phyloP scores from a whole-genome alignment of 1,140 invertebrate genomes.

The Metaphire vulgaris region DNA sequence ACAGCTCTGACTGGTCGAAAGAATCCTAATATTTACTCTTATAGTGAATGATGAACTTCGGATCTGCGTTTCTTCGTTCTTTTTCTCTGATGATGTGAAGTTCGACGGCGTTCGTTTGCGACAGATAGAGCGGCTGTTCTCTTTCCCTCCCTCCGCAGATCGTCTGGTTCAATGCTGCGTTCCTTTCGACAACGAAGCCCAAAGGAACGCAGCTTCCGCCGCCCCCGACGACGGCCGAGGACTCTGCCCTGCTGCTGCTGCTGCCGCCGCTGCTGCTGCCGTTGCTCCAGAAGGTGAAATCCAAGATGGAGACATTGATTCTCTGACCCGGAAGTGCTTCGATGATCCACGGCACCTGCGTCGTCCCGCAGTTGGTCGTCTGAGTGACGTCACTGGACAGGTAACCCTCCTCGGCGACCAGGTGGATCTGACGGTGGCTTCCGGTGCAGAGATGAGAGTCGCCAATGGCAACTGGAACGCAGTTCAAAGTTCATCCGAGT shows the following conservation, averaged over 20 bases:
- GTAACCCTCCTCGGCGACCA: not conserved
- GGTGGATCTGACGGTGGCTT: not conserved
- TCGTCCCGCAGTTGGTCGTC: not conserved
- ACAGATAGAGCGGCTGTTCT: conserved; percentile 5
- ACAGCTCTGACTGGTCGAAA: too few species aligned
- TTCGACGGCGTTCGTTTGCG: not conserved
- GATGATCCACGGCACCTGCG: not conserved
- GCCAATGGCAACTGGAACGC: not conserved
- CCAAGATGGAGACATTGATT: not conserved
- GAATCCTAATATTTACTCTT: not conserved
- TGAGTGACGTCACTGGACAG: not conserved
- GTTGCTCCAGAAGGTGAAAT: not conserved
- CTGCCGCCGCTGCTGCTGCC: not conserved
- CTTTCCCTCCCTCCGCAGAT: conserved; percentile 4
- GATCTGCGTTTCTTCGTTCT: not conserved
- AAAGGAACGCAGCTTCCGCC: not conserved
- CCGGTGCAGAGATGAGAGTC: not conserved
- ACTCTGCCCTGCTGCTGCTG: not conserved
- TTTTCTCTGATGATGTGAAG: not conserved
- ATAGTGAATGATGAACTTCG: not conserved
- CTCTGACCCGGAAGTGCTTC: not conserved
- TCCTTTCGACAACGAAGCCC: conserved; percentile 2
- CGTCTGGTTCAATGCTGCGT: conserved; percentile 1
- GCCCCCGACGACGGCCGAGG: too few species aligned
- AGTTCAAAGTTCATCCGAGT: not conserved